Base-by-base conservation (phyloP, 2,797 vertebrate genomes). In the Graptemys geographica region DNA sequence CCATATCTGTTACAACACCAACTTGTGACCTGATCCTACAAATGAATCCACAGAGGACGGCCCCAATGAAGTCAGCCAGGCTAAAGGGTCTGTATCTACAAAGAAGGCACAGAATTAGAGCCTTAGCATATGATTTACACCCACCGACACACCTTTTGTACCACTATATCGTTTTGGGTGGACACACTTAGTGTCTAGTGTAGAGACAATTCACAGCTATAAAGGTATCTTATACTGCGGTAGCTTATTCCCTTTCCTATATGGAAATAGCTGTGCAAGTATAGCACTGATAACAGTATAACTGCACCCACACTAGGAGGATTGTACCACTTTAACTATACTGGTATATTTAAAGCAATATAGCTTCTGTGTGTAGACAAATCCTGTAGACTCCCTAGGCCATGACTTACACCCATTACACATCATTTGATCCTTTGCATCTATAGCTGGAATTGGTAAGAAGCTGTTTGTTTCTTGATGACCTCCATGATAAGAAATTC, bases 371-470 rank as follows among this genome's bases (percentile, higher is more conserved):
- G 11, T 74, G 23, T 27, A 93, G 51, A 53, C 25, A 88, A 83
- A 88, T 19, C 13, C 6, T 11, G 4, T 52, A 47, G 55, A 47
- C 74, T 82, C 5, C 5, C 55, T 5, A n/a, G 65, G 86, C 15
- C 41, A 81, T 1, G 2, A 49, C 12, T 3, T 1, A 15, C 2
- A 72, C 16, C 11, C 0, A 76, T 2, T 41, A 16, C 0, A 2
- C 44, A 37, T 7, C n/a, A 28, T 87, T 55, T 51, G 56, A 5
- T 8, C 49, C 31, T 69, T 76, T 93, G 65, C 57, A 87, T 51
- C 57, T 27, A 27, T 10, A 33, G 3, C 19, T 19, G 51, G 4
- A n/a, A 3, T 31, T 18, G 72, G 0, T 0, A 65, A 80, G 52
- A 23, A 81, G 25, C 10, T 72, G 55, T 74, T 72, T 87, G 53